Percentiles rank a stretch among this genome's conserved stretches.
Conservation (phyloP, 1,140 invertebrate genomes). For the Tetragnatha versicolor region DNA sequence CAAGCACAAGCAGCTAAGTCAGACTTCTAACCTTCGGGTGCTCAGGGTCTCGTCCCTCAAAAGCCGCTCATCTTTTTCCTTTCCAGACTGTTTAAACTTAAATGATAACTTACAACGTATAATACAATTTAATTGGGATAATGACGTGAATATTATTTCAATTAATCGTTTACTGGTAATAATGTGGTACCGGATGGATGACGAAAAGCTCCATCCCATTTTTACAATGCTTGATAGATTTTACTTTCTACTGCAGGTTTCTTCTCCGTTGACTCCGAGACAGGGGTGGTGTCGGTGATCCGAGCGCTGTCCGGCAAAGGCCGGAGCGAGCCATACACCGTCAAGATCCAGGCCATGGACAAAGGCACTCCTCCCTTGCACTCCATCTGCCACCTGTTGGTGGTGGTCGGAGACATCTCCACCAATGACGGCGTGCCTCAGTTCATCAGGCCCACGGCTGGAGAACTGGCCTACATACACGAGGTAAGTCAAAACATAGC, state of each 20-base stretch:
- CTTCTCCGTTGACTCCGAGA: conserved; percentile 74
- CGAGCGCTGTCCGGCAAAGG: conserved; percentile 77
- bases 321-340: conserved; percentile 75
- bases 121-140: too few species aligned
- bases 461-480: conserved; percentile 75
- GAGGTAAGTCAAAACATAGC: conserved; percentile 71
- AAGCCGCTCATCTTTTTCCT: too few species aligned
- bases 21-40: too few species aligned
- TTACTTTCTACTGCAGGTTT: conserved; percentile 65
- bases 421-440: conserved; percentile 82
- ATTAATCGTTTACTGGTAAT: too few species aligned
- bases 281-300: conserved; percentile 73
- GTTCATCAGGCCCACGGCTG: conserved; percentile 74
- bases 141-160: too few species aligned
- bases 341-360: conserved; percentile 76
- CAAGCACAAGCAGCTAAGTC: too few species aligned
- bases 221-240: background rate
- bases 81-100: too few species aligned
- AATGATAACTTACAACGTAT: too few species aligned
- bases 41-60: too few species aligned
- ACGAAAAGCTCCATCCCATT: too few species aligned
- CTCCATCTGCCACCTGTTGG: conserved; percentile 71
- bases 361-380: conserved; percentile 71
- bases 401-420: conserved; percentile 82
- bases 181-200: too few species aligned